Base-by-base conservation (phyloP, 2,797 vertebrate genomes). In the Uromys caudimaculatus region DNA sequence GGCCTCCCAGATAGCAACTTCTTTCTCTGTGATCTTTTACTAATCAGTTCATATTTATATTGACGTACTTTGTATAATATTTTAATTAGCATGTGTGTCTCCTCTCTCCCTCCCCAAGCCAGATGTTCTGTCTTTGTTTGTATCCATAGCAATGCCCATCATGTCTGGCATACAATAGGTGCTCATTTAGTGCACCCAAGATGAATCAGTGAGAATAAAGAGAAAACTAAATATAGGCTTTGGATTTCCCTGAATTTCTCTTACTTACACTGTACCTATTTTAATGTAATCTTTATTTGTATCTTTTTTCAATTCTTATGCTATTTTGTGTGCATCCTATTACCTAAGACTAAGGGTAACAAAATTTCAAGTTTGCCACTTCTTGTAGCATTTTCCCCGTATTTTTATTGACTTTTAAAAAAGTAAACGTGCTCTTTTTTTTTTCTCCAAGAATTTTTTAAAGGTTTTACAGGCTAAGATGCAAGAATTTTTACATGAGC, bases 211-310 rank as follows among this genome's bases (percentile, higher is more conserved):
- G 77, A 69, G 62, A 62, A 87, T 54, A 62, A 93, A 89, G n/a
- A 27, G 89, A 78, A 60, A 29, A 90, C 54, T 85, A 82, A 76
- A 77, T 76, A 16, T 71, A 90, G 38, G 32, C 35, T 71, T 94
- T 96, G 85, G 47, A 14, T 78, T 95, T 90, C 67, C 77, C 41
- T 78, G 64, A n/a, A 71, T 77, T 82, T 94, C 38, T 85, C 94
- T 95, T 93, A 76, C 52, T 94, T 94, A 90, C 6, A 95, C 50
- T 94, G 67, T 78, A 81, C 73, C 32, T 90, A 78, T 89, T 86
- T 94, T 73, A 89, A 79, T 94, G 13, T 69, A 35, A 93, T 44
- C 19, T 89, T 97, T 84, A 87, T 90, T 91, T 91, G 73, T 81
- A 84, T 67, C 67, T 77, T 95, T 85, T 85, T 94, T 93, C 69